Evolutionary conservation across 2,888 invertebrate genomes (phyloP), one percentile per base, ranked within the genome.

Genomic region (Odontocerum albicorne): DNA sequence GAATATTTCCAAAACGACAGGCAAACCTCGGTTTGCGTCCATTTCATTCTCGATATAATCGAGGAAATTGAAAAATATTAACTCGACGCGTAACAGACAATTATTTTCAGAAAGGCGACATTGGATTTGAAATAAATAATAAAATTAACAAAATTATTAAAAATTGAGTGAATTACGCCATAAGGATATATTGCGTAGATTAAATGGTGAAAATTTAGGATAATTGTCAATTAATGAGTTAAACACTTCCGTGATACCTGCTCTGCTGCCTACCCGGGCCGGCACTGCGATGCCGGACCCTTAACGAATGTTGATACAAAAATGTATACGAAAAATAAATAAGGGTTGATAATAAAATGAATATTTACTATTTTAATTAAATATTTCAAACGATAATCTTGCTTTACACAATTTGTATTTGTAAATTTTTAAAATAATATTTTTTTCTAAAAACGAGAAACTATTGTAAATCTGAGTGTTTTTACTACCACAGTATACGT

Each of bases 311-410:
- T 51, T 56, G 60, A 60, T 60, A 60, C 60, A 60, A 60, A 59
- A 39, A 60, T 60, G 60, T 60, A 60, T 60, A 60, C 60, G 60
- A 60, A 56, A n/a, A 49, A 44, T 32, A 43, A 44, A 45, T 50
- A 50, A 50, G 43, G 45, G 38, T 55, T 56, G 44, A 56, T 56
- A 52, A 57, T 31, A 45, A 50, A 47, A n/a, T n/a, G n/a, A 50
- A 59, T 61, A 59, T 61, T 59, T 55, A 61, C 52, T 61, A 56
- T 56, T 59, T 59, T 55, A 55, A 38, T 49, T 55, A 56, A 52
- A 47, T 58, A 58, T 54, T 59, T 59, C 53, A 53, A 38, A 40
- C 44, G 49, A 55, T 54, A 54, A 54, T 42, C 53, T 53, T 42
- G 53, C 53, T 54, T 54, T 35, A 46, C 21, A 16, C 47, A n/a